phyloP scores from a whole-genome alignment of 2,797 vertebrate species.

The Chanos chanos region DNA sequence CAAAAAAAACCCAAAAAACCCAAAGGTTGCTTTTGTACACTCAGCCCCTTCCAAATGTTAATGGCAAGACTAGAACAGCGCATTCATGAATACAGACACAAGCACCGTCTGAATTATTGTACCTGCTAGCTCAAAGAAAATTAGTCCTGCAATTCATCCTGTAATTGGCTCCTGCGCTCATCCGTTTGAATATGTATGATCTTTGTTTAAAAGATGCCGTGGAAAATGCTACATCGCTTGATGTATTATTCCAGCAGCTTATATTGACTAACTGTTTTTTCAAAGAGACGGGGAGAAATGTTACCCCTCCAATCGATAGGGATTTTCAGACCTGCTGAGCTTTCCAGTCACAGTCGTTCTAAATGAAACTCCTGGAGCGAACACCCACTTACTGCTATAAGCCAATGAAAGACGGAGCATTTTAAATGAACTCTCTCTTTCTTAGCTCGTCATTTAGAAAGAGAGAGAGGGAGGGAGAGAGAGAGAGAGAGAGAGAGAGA shows the following conservation, averaged over 20 bases:
- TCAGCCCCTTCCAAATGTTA: too few species aligned
- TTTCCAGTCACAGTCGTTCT: neutral
- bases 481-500: neutral
- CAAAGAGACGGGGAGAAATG: constrained; percentile 24
- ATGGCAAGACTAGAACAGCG: too few species aligned
- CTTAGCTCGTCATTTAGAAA: neutral
- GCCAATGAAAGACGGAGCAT: neutral
- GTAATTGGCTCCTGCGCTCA: constrained; percentile 1
- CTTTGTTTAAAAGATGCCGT: constrained; percentile 22
- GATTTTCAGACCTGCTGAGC: constrained; percentile 10
- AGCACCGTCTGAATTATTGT: neutral
- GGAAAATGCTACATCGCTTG: constrained; percentile 15
- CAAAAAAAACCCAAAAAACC: too few species aligned
- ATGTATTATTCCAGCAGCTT: constrained; percentile 29
- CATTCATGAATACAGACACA: too few species aligned
- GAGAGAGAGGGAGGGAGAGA: neutral
- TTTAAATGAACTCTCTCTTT: neutral
- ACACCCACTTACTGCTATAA: neutral
- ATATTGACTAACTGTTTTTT: constrained; percentile 21
- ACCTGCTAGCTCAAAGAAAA: constrained; percentile 28
- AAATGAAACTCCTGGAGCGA: neutral
- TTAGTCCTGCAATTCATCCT: constrained; percentile 1
- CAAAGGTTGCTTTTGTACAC: too few species aligned
- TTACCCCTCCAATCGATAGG: constrained; percentile 13
- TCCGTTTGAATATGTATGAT: constrained; percentile 13